phyloP scores from a whole-genome alignment of 2,797 vertebrate genomes.

The Petrocephalus sullivani region DNA sequence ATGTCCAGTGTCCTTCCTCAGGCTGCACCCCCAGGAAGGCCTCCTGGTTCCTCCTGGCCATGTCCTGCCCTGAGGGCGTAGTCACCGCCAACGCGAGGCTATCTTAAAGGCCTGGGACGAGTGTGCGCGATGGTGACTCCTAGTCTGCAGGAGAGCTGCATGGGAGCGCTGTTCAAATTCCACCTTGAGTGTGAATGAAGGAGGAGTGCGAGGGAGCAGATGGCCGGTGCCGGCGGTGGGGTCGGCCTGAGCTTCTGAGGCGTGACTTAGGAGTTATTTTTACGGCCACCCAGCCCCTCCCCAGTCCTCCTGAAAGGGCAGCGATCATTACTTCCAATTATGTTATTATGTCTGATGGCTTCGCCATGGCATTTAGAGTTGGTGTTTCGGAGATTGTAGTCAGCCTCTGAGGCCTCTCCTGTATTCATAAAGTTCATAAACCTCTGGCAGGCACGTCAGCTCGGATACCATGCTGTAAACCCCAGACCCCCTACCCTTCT shows the following conservation, averaged over 20 bases:
- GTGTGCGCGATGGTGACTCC: slow-evolving; percentile 1
- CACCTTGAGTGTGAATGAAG: slow-evolving; percentile 9
- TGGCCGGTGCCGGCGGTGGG: slow-evolving; percentile 1
- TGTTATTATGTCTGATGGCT: slow-evolving; percentile 43
- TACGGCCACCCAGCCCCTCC: background rate
- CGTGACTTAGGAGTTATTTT: slow-evolving; percentile 5
- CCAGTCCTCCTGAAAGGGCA: slow-evolving; percentile 37
- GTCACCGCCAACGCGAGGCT: background rate
- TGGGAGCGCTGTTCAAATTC: background rate
- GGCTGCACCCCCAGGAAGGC: background rate
- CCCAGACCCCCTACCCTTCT: slow-evolving; percentile 22
- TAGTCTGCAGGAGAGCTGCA: background rate
- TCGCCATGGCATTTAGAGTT: slow-evolving; percentile 29
- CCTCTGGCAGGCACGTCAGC: slow-evolving; percentile 14
- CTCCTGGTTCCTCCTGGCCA: background rate
- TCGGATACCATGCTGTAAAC: background rate
- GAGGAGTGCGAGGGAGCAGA: slow-evolving; percentile 7
- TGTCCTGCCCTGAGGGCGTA: background rate
- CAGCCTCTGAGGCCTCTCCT: slow-evolving; percentile 22
- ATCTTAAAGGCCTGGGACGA: slow-evolving; percentile 16
- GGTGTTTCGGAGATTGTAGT: slow-evolving; percentile 31
- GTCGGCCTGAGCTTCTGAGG: background rate
- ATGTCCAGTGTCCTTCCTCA: background rate
- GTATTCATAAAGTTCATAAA: slow-evolving; percentile 27
- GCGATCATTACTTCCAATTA: slow-evolving; percentile 49